Evolutionary conservation across 2,888 invertebrate genomes (phyloP).

Genomic region (Teleiodes luculella): DNA sequence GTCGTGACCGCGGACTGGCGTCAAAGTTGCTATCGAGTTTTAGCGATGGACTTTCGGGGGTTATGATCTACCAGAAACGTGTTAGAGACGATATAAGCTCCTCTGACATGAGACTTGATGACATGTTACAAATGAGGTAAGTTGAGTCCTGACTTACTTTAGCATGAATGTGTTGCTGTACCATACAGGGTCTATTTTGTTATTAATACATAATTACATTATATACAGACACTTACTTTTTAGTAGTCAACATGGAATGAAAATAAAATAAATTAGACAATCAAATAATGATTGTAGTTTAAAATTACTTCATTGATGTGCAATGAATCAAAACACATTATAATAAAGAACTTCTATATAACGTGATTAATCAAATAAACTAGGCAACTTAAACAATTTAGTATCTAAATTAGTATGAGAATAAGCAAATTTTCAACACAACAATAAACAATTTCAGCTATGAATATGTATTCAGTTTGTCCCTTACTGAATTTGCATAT

Average conservation of each 20-base stretch:
- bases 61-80: neutral
- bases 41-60: neutral
- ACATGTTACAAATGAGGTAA: neutral
- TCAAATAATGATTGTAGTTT: too few relatives aligned
- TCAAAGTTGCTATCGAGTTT: constrained; percentile 7
- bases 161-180: too few relatives aligned
- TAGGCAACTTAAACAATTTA: neutral
- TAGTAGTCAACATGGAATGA: too few relatives aligned
- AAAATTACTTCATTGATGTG: too few relatives aligned
- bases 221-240: too few relatives aligned
- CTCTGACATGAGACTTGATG: neutral
- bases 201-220: too few relatives aligned
- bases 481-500: constrained; percentile 12
- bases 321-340: too few relatives aligned
- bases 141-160: too few relatives aligned
- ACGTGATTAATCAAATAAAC: too few relatives aligned
- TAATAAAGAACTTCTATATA: too few relatives aligned
- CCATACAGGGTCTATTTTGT: too few relatives aligned
- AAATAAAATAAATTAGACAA: too few relatives aligned
- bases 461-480: constrained; percentile 2
- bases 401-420: neutral
- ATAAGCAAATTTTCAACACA: neutral
- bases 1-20: constrained; percentile 5
- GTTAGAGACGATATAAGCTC: neutral
- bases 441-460: constrained; percentile 3